Conservation (phyloP, 2,113 vertebrate species). For the Mesembrinibis cayennensis region DNA sequence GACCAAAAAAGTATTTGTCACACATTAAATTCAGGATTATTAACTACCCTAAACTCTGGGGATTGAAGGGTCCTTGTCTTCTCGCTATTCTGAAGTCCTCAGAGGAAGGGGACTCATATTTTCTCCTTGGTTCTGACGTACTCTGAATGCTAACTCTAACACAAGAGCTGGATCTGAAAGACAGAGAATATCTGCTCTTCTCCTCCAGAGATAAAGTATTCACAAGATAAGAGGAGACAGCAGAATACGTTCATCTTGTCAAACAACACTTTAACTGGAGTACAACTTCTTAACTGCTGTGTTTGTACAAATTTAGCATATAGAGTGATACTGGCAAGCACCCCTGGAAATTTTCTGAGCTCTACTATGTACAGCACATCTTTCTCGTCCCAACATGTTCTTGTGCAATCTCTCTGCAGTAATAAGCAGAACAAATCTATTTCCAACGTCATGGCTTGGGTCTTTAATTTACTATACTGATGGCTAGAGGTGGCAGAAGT, state of each 20-base stretch:
- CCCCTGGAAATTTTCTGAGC: conserved; percentile 19
- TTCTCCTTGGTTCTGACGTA: neutral
- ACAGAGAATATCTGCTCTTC: conserved; percentile 22
- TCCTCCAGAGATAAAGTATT: conserved; percentile 39
- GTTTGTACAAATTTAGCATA: conserved; percentile 65
- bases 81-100: neutral
- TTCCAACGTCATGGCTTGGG: neutral
- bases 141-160: neutral
- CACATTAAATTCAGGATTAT: neutral
- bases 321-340: conserved; percentile 41
- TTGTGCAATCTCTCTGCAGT: neutral
- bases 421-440: conserved; percentile 23
- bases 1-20: neutral
- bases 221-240: conserved; percentile 59
- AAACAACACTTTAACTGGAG: conserved; percentile 25
- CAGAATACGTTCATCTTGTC: conserved; percentile 44
- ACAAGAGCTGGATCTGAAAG: conserved; percentile 21
- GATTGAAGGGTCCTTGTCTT: neutral
- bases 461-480: neutral
- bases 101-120: neutral
- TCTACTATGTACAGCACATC: neutral
- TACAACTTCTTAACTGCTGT: conserved; percentile 50
- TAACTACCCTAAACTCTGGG: neutral
- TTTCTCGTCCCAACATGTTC: neutral
- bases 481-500: neutral